Conservation (phyloP, 1,140 invertebrate genomes). For the Chironomus tepperi region DNA sequence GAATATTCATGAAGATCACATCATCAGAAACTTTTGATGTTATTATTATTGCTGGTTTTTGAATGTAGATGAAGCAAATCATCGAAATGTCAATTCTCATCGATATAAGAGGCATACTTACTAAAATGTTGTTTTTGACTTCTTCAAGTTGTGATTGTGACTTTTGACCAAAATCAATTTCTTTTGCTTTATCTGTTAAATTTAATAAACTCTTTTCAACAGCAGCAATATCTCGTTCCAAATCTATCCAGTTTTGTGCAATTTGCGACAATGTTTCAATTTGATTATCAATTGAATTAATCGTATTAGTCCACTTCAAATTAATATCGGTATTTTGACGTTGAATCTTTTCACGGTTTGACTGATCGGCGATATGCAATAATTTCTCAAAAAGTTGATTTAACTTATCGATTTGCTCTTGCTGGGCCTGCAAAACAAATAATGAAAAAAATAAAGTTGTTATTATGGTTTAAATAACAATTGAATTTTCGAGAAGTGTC, state of each 20-base stretch:
- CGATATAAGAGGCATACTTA: constrained; percentile 39
- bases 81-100: too few species aligned
- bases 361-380: constrained; percentile 50
- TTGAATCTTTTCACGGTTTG: constrained; percentile 53
- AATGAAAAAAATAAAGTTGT: not conserved
- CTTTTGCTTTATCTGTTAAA: constrained; percentile 60
- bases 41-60: too few species aligned
- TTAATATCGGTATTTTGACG: constrained; percentile 53
- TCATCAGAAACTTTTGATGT: too few species aligned
- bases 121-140: constrained; percentile 58
- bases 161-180: constrained; percentile 61
- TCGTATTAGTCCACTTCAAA: constrained; percentile 63
- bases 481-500: too few species aligned
- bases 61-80: too few species aligned
- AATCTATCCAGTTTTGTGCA: constrained; percentile 67
- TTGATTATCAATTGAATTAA: constrained; percentile 57
- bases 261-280: constrained; percentile 53
- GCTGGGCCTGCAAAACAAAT: constrained; percentile 47
- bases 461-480: too few species aligned
- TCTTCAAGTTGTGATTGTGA: constrained; percentile 63
- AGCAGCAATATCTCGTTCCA: constrained; percentile 57
- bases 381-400: constrained; percentile 58
- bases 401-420: constrained; percentile 51
- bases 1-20: constrained; percentile 15
- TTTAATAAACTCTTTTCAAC: constrained; percentile 52